phyloP scores from a whole-genome alignment of 2,797 vertebrate species.

The Nannoperca australis region DNA sequence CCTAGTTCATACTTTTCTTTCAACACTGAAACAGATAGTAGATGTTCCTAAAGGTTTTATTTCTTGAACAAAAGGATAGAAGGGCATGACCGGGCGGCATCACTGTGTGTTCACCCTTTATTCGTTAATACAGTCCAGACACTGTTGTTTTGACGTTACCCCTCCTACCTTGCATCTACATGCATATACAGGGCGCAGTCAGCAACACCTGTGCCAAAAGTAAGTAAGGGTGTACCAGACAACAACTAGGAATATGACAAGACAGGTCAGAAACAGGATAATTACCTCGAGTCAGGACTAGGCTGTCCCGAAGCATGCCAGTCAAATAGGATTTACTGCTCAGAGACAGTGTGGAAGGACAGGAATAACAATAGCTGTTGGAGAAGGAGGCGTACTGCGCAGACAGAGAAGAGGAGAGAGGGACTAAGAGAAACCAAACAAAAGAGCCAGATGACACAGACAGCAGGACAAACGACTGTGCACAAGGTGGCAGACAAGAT shows the following conservation, averaged over 20 bases:
- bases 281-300: constrained; percentile 53
- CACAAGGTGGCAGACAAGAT: constrained; percentile 78
- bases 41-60: background rate
- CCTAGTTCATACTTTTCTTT: background rate
- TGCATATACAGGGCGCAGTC: background rate
- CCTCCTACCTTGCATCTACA: constrained; percentile 11
- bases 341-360: constrained; percentile 45
- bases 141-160: constrained; percentile 29
- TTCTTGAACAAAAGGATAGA: constrained; percentile 4
- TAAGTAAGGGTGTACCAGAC: constrained; percentile 55
- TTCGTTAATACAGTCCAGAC: constrained; percentile 23
- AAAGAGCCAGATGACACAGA: constrained; percentile 23
- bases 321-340: constrained; percentile 59
- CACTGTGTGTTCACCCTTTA: constrained; percentile 17
- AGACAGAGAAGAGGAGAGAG: constrained; percentile 24
- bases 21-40: background rate
- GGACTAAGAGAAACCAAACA: constrained; percentile 1
- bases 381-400: constrained; percentile 24
- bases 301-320: constrained; percentile 44
- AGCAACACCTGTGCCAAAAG: constrained; percentile 47
- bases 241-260: constrained; percentile 37
- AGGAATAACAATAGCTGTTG: constrained; percentile 50
- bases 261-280: constrained; percentile 74
- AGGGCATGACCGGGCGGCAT: constrained; percentile 43
- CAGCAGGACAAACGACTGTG: constrained; percentile 46